Conservation (phyloP, 1,140 invertebrate genomes). For the Aphis gossypii region DNA sequence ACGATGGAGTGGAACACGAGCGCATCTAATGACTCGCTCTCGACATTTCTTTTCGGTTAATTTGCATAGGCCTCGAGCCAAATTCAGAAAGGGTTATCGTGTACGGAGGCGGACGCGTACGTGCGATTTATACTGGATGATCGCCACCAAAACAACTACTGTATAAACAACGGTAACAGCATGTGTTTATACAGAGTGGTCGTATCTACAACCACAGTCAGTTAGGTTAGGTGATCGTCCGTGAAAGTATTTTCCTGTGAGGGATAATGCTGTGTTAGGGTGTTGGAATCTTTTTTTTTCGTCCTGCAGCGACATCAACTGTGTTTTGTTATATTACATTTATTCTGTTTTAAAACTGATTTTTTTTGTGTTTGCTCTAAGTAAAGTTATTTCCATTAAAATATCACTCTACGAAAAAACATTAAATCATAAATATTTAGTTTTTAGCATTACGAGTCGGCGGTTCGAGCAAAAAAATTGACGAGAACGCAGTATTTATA, state of each 20-base stretch:
- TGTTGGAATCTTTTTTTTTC: background rate
- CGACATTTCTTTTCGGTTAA: background rate
- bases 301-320: background rate
- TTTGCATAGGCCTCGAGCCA: conserved; percentile 1
- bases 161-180: background rate
- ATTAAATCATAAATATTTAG: background rate
- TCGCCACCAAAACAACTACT: background rate
- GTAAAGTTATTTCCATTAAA: too few relatives aligned
- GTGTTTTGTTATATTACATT: too few relatives aligned
- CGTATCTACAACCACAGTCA: background rate
- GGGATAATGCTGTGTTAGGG: too few relatives aligned
- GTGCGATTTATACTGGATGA: background rate
- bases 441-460: background rate
- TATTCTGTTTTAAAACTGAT: background rate
- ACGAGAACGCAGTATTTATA: background rate
- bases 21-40: background rate
- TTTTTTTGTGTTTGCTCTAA: too few relatives aligned
- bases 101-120: background rate
- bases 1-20: background rate
- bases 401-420: too few relatives aligned
- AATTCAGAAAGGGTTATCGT: background rate
- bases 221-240: background rate
- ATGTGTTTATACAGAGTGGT: background rate
- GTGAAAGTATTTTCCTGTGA: background rate
- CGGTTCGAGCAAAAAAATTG: background rate